Evolutionary conservation across 1,140 invertebrate genomes (phyloP).

Genomic region (Yoshiicerus persimilis): DNA sequence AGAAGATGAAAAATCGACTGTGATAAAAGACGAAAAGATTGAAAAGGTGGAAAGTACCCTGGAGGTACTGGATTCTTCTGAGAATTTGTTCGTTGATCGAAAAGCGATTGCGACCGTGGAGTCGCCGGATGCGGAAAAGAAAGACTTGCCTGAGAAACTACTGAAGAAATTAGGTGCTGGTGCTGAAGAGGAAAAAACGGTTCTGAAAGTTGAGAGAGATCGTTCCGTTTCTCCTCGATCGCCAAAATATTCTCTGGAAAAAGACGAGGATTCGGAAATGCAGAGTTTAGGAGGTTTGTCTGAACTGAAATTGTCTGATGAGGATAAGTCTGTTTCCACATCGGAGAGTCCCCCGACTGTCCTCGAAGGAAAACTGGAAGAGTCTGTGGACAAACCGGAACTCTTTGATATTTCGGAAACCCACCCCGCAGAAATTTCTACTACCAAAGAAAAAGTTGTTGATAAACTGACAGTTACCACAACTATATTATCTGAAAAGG

Average conservation of each 20-base stretch:
- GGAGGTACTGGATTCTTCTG: not conserved
- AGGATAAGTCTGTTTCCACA: slow-evolving; percentile 22
- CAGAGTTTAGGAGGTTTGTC: not conserved
- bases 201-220: not conserved
- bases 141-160: not conserved
- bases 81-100: not conserved
- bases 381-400: not conserved
- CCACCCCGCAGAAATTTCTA: not conserved
- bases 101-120: not conserved
- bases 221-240: not conserved
- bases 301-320: not conserved
- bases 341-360: slow-evolving; percentile 29
- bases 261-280: slow-evolving; percentile 55
- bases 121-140: not conserved
- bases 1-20: not conserved
- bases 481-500: slow-evolving; percentile 29
- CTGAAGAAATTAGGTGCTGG: not conserved
- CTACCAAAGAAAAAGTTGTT: not conserved
- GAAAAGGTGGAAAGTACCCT: not conserved
- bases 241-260: slow-evolving; percentile 48
- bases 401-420: not conserved
- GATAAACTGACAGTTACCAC: not conserved
- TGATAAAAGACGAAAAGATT: not conserved
- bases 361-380: slow-evolving; percentile 56
- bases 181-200: not conserved